A percentile compares a stretch with the other conserved stretches of the same genome.
These are phyloP conservation scores for Clarias fuscus DNA, from an alignment of 2,797 vertebrate species.

Conservation along the genomic window DNA sequence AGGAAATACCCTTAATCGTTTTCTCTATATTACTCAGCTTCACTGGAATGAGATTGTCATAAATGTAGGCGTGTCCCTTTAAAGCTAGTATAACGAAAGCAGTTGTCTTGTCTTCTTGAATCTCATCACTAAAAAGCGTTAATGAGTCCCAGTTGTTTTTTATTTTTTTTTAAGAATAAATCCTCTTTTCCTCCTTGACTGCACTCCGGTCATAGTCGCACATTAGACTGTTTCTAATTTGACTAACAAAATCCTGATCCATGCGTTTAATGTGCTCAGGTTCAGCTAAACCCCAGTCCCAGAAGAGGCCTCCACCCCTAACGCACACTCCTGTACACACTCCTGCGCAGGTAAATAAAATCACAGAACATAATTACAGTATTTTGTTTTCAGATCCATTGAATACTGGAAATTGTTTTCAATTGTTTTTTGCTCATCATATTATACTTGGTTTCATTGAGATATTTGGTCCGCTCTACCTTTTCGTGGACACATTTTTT, in stretches of 20 bases:
- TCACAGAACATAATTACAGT: too few relatives aligned
- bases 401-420: neutral
- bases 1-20: neutral
- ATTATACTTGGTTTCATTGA: neutral
- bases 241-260: neutral
- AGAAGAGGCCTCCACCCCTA: slow-evolving; percentile 55
- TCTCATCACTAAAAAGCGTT: neutral
- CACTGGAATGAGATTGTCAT: neutral
- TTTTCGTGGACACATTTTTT: neutral
- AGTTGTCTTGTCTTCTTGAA: neutral
- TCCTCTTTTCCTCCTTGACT: neutral
- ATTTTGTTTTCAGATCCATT: neutral
- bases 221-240: neutral
- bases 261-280: neutral
- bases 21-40: neutral
- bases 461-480: neutral
- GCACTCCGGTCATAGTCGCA: neutral
- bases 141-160: neutral
- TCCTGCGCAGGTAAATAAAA: slow-evolving; percentile 30
- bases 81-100: neutral
- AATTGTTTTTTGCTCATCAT: neutral
- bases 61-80: neutral
- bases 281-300: slow-evolving; percentile 34
- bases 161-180: neutral
- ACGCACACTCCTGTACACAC: slow-evolving; percentile 28